These are phyloP conservation scores for Gavia stellata DNA, from an alignment of 2,113 vertebrate genomes.

Conservation along the genomic window DNA sequence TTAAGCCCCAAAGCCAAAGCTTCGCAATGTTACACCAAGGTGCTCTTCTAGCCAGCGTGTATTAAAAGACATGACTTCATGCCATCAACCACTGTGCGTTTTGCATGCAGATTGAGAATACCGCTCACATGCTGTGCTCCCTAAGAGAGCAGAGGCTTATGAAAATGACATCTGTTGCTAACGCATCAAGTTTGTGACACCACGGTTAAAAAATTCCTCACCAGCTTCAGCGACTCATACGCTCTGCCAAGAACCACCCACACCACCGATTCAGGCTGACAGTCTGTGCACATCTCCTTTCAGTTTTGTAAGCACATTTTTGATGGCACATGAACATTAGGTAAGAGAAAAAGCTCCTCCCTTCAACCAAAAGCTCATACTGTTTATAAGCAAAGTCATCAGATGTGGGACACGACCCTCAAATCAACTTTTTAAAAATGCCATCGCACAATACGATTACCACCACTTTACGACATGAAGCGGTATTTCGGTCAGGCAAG, in stretches of 20 bases:
- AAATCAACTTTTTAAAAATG: neutral
- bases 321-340: constrained; percentile 1
- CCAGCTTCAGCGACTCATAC: neutral
- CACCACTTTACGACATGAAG: accelerated
- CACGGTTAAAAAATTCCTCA: constrained; percentile 32
- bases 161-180: constrained; percentile 56
- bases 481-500: neutral
- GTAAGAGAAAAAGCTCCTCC: neutral
- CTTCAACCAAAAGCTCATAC: neutral
- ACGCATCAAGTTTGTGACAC: constrained; percentile 47
- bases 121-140: neutral
- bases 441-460: neutral
- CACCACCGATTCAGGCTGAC: neutral
- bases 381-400: neutral
- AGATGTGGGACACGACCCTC: neutral
- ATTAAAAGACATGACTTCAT: constrained; percentile 19
- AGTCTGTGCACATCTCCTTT: constrained; percentile 17
- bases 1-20: constrained; percentile 19
- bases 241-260: constrained; percentile 57
- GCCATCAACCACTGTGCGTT: neutral
- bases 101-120: constrained; percentile 7
- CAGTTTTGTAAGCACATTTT: constrained; percentile 2
- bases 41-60: neutral
- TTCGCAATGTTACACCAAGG: constrained; percentile 40
- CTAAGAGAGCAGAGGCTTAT: constrained; percentile 21